Conservation (phyloP, 53 echinoderm and acorn worm species). For the Holothuria scabra region DNA sequence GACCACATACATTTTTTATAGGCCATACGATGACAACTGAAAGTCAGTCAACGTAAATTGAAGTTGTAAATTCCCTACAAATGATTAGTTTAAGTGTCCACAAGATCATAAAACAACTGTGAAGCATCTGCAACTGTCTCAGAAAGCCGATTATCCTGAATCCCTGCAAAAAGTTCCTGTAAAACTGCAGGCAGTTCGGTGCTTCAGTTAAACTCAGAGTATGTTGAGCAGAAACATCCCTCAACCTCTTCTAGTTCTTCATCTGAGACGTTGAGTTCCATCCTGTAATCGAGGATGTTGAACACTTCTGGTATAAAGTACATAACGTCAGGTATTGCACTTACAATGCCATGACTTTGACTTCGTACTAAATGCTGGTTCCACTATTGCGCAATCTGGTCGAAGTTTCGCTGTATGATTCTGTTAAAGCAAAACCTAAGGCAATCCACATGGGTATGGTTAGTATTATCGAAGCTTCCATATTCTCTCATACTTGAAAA, state of each 20-base stretch:
- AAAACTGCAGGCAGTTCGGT: conserved; percentile 5
- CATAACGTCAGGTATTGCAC: conserved; percentile 27
- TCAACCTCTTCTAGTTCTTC: conserved; percentile 29
- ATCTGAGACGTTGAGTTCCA: conserved; percentile 24
- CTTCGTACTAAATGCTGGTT: conserved; percentile 22
- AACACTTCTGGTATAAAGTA: conserved; percentile 21
- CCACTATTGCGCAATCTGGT: conserved; percentile 22
- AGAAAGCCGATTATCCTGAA: background rate
- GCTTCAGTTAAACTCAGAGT: conserved; percentile 17
- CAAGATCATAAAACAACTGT: too few species aligned
- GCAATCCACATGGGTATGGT: conserved; percentile 19
- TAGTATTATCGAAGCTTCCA: background rate
- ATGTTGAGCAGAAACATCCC: conserved; percentile 15
- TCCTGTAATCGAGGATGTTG: background rate
- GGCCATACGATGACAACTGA: too few species aligned
- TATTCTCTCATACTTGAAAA: background rate
- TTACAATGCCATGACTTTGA: background rate
- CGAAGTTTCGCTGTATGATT: conserved; percentile 25
- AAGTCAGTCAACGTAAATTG: too few species aligned
- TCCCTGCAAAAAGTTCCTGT: background rate
- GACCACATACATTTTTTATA: too few species aligned
- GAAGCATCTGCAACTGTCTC: conserved; percentile 8
- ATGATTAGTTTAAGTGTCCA: too few species aligned
- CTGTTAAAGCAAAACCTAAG: conserved; percentile 6
- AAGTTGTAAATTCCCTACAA: too few species aligned